Evolutionary conservation across 2,888 invertebrate species (phyloP).

Genomic region (Alviniconcha strummeri): DNA sequence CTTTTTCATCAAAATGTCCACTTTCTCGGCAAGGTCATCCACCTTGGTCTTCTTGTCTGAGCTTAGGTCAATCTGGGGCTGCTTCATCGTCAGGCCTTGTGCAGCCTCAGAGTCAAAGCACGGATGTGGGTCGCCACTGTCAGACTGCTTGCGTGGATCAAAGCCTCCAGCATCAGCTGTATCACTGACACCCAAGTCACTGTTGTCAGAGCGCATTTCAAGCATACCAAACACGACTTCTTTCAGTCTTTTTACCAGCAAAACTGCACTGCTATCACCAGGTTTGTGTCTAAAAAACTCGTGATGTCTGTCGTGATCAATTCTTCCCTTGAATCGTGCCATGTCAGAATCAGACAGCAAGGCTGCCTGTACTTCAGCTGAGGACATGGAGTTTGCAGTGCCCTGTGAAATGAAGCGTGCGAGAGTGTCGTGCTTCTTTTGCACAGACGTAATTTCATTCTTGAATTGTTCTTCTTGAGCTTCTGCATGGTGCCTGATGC

Average conservation of each 20-base stretch:
- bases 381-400: neutral
- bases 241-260: neutral
- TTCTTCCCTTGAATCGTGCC: neutral
- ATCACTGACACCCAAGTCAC: neutral
- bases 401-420: neutral
- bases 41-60: neutral
- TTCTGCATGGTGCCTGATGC: neutral
- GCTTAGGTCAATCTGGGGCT: no score
- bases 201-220: neutral
- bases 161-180: neutral
- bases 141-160: neutral
- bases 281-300: neutral
- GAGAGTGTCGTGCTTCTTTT: neutral
- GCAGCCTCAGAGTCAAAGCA: neutral
- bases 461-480: neutral
- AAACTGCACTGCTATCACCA: neutral
- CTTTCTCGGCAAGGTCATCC: constrained; percentile 8
- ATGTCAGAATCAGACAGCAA: constrained; percentile 3
- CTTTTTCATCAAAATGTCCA: neutral
- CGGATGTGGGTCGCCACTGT: neutral
- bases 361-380: neutral
- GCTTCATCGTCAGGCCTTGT: neutral
- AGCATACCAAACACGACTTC: constrained; percentile 3
- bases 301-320: neutral
- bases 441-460: neutral